These are phyloP conservation scores for Acipenser ruthenus DNA, from an alignment of 2,797 vertebrate genomes.

Conservation along the genomic window DNA sequence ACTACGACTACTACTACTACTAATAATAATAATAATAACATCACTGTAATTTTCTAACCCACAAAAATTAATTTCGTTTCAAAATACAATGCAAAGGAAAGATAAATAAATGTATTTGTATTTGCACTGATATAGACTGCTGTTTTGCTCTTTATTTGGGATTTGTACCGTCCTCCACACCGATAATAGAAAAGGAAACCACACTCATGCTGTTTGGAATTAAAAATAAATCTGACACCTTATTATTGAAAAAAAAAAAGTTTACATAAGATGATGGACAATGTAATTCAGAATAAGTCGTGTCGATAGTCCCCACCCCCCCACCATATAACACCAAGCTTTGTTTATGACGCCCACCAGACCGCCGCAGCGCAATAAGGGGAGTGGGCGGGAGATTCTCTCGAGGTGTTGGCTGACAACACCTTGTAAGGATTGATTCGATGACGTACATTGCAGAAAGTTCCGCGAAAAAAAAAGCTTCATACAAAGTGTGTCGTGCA, in stretches of 20 bases:
- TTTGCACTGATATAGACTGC: too few relatives aligned
- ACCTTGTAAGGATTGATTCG: slow-evolving; percentile 76
- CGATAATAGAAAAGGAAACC: slow-evolving; percentile 21
- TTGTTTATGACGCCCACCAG: slow-evolving; percentile 70
- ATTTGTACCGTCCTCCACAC: slow-evolving; percentile 15
- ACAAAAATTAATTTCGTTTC: too few relatives aligned
- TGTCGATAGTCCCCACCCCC: too few relatives aligned
- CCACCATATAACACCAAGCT: slow-evolving; percentile 50
- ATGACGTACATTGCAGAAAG: slow-evolving; percentile 82
- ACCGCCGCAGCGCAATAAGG: slow-evolving; percentile 55
- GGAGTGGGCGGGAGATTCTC: slow-evolving; percentile 60
- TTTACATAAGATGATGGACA: too few relatives aligned
- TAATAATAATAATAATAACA: too few relatives aligned
- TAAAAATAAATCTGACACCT: slow-evolving; percentile 17
- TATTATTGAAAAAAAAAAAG: too few relatives aligned
- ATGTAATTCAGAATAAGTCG: too few relatives aligned
- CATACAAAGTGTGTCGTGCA: slow-evolving; percentile 68
- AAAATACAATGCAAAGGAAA: too few relatives aligned
- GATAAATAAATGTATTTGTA: too few relatives aligned
- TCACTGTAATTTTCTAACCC: too few relatives aligned
- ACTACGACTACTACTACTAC: too few relatives aligned
- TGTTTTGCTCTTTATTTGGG: slow-evolving; percentile 5
- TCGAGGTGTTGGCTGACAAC: slow-evolving; percentile 57
- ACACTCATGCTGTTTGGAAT: slow-evolving; percentile 18
- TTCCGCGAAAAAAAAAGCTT: slow-evolving; percentile 58